These are phyloP conservation scores for Anser brachyrhynchus DNA, from an alignment of 2,113 vertebrate genomes.

Conservation along the genomic window DNA sequence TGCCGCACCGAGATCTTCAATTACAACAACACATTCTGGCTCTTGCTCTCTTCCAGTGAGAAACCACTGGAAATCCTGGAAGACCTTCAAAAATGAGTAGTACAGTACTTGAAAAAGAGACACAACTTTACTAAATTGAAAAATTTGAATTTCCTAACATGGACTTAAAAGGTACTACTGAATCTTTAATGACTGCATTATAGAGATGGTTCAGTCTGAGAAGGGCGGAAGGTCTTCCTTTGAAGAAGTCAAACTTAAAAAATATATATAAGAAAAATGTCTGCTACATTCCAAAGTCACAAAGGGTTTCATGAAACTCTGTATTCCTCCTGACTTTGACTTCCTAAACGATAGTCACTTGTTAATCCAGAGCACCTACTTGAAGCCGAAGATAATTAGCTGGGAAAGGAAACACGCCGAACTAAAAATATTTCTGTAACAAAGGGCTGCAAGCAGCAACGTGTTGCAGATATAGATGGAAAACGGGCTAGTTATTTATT, in stretches of 20 bases:
- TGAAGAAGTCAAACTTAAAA: constrained; percentile 59
- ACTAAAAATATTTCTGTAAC: not conserved
- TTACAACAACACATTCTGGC: not conserved
- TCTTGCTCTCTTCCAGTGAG: not conserved
- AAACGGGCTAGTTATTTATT: not conserved
- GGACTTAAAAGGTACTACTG: constrained; percentile 67
- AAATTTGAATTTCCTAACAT: constrained; percentile 62
- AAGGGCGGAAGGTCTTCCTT: constrained; percentile 59
- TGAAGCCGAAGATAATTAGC: not conserved
- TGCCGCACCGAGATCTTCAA: not conserved
- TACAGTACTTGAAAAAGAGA: constrained; percentile 19
- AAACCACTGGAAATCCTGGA: constrained; percentile 55
- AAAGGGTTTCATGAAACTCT: constrained; percentile 5
- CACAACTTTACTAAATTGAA: constrained; percentile 51
- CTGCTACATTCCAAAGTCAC: constrained; percentile 74
- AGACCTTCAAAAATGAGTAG: constrained; percentile 36
- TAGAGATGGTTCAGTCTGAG: constrained; percentile 29
- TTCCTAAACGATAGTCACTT: constrained; percentile 49
- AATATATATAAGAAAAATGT: not conserved
- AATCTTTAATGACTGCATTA: constrained; percentile 50
- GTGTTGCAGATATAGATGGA: not conserved
- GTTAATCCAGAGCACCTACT: constrained; percentile 32
- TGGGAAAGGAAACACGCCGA: not conserved
- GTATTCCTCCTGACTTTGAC: constrained; percentile 43
- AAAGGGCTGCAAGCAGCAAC: not conserved